Evolutionary conservation across 2,113 vertebrate genomes (phyloP).

Genomic region (Barnardius zonarius): DNA sequence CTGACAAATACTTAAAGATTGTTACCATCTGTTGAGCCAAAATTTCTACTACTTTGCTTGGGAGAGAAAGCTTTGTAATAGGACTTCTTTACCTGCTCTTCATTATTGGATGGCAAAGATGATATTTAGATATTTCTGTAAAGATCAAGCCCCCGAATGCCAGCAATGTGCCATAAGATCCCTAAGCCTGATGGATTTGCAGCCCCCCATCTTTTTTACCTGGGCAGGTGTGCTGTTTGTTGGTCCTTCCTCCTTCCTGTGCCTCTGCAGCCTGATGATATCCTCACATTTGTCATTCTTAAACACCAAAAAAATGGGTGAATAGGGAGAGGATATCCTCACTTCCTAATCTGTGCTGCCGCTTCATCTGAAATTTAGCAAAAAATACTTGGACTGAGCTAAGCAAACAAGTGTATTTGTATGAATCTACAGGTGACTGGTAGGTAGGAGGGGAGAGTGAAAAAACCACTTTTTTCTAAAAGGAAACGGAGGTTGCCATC

Average conservation of each 20-base stretch:
- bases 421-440: neutral
- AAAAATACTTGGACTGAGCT: neutral
- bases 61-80: neutral
- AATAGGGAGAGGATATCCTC: neutral
- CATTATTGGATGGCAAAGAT: neutral
- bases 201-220: neutral
- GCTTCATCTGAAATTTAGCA: neutral
- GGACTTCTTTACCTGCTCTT: neutral
- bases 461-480: rapidly evolving
- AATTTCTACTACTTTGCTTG: neutral
- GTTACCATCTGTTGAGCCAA: constrained; percentile 4
- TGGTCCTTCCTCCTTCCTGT: neutral
- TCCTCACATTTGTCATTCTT: rapidly evolving
- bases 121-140: neutral
- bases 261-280: neutral
- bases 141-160: neutral
- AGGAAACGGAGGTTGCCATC: neutral
- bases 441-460: neutral
- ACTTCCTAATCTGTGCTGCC: neutral
- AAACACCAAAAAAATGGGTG: neutral
- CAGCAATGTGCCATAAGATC: neutral
- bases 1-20: constrained; percentile 54
- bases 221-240: neutral
- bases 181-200: neutral
- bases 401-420: neutral